Evolutionary conservation across 2,888 invertebrate species (phyloP).

Genomic region (Drosophila eohydei): DNA sequence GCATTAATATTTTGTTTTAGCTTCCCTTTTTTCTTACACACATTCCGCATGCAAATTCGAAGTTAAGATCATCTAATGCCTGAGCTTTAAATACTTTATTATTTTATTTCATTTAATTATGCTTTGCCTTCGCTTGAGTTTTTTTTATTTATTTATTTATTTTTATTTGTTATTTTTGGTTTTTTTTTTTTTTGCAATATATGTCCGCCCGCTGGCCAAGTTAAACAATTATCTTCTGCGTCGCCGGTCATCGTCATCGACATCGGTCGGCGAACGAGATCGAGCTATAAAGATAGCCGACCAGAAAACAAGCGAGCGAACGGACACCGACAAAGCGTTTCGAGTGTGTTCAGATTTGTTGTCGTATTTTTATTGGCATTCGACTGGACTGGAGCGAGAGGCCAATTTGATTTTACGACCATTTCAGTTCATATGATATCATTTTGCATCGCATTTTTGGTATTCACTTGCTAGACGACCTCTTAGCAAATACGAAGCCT

Average conservation of each 20-base stretch:
- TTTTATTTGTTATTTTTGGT: not conserved
- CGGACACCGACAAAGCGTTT: slow-evolving; percentile 68
- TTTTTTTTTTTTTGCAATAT: slow-evolving; percentile 13
- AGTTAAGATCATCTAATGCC: slow-evolving; percentile 22
- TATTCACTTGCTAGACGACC: slow-evolving; percentile 24
- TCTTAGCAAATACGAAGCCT: slow-evolving; percentile 19
- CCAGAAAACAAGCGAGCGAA: slow-evolving; percentile 37
- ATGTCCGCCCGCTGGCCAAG: slow-evolving; percentile 12
- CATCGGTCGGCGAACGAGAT: slow-evolving; percentile 52
- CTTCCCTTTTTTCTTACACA: slow-evolving; percentile 1
- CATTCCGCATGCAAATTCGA: slow-evolving; percentile 8
- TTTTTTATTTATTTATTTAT: slow-evolving; percentile 6
- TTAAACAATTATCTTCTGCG: slow-evolving; percentile 37
- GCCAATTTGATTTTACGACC: slow-evolving; percentile 72
- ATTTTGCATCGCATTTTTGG: slow-evolving; percentile 54
- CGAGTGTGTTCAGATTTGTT: slow-evolving; percentile 51
- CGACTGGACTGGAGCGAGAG: slow-evolving; percentile 37
- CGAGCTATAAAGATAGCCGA: slow-evolving; percentile 67
- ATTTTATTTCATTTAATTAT: slow-evolving; percentile 40
- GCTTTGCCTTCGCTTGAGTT: slow-evolving; percentile 17
- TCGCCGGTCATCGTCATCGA: slow-evolving; percentile 29
- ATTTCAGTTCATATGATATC: slow-evolving; percentile 61
- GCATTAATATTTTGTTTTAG: not conserved
- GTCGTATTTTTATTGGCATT: slow-evolving; percentile 72
- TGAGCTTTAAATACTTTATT: slow-evolving; percentile 34